These are phyloP conservation scores for Diadromus collaris DNA, from an alignment of 2,888 invertebrate genomes.

Conservation along the genomic window DNA sequence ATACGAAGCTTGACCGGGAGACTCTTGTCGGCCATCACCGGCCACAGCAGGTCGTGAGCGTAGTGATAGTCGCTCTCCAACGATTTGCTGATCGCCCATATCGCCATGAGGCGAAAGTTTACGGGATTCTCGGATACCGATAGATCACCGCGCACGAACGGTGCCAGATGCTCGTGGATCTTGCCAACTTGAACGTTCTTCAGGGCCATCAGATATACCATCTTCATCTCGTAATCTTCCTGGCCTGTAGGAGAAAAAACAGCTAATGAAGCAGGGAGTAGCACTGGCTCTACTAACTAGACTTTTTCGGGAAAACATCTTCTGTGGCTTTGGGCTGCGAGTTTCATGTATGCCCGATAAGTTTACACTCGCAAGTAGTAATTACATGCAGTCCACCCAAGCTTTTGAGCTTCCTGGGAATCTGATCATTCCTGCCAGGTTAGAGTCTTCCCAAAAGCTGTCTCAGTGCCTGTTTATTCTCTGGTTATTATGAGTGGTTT, in stretches of 20 bases:
- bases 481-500: too few species aligned
- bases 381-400: too few species aligned
- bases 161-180: constrained; percentile 77
- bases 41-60: constrained; percentile 79
- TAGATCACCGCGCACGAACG: constrained; percentile 78
- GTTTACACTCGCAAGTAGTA: too few species aligned
- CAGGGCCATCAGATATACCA: constrained; percentile 80
- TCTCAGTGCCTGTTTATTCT: too few species aligned
- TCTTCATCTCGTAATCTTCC: constrained; percentile 74
- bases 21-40: constrained; percentile 78
- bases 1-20: constrained; percentile 79
- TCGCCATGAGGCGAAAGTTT: constrained; percentile 78
- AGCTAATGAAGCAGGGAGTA: not conserved
- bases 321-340: too few species aligned
- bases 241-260: constrained; percentile 63
- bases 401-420: too few species aligned
- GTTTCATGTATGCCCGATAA: too few species aligned
- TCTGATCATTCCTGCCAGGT: too few species aligned
- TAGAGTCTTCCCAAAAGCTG: too few species aligned
- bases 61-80: constrained; percentile 67
- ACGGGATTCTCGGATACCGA: constrained; percentile 67
- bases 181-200: constrained; percentile 79
- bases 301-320: too few species aligned
- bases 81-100: constrained; percentile 77
- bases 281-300: too few species aligned